Percentiles rank a stretch among this genome's conserved stretches.
Evolutionary conservation across 2,888 invertebrate genomes (phyloP).

Genomic region (Sphaerophoria rueppellii): DNA sequence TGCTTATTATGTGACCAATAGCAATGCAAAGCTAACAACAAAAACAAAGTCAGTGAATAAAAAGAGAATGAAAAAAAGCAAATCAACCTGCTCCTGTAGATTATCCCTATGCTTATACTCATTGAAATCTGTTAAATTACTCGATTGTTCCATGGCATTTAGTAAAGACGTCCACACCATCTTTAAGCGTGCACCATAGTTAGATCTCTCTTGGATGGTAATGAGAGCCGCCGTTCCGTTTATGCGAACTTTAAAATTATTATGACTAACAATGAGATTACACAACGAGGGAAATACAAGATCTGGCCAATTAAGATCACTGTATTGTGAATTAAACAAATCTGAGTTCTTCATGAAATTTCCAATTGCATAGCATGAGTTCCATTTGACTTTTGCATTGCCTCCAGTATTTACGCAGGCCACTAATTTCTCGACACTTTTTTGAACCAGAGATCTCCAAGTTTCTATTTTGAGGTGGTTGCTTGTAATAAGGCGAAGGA

Average conservation of each 20-base stretch:
- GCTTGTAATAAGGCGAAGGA: slow-evolving; percentile 86
- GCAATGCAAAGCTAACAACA: slow-evolving; percentile 87
- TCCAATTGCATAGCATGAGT: slow-evolving; percentile 94
- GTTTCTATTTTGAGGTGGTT: slow-evolving; percentile 83
- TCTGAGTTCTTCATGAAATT: slow-evolving; percentile 87
- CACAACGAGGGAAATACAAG: slow-evolving; percentile 87
- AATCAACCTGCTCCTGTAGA: slow-evolving; percentile 90
- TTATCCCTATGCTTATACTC: slow-evolving; percentile 94
- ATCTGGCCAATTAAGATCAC: slow-evolving; percentile 82
- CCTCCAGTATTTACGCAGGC: slow-evolving; percentile 87
- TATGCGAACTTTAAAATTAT: slow-evolving; percentile 94
- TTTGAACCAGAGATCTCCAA: slow-evolving; percentile 84
- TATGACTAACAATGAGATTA: slow-evolving; percentile 87
- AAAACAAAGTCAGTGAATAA: slow-evolving; percentile 29
- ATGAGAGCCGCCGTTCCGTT: slow-evolving; percentile 91
- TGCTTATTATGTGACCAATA: slow-evolving; percentile 87
- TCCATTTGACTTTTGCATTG: slow-evolving; percentile 95
- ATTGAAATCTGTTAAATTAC: slow-evolving; percentile 90
- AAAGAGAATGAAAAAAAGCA: background rate
- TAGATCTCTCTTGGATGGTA: slow-evolving; percentile 84
- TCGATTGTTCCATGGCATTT: slow-evolving; percentile 89
- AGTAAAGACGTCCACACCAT: slow-evolving; percentile 88
- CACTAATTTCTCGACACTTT: slow-evolving; percentile 86
- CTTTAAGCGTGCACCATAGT: slow-evolving; percentile 86
- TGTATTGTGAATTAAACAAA: slow-evolving; percentile 76